phyloP scores from a whole-genome alignment of 2,113 vertebrate species.

The Synodontis membranacea region DNA sequence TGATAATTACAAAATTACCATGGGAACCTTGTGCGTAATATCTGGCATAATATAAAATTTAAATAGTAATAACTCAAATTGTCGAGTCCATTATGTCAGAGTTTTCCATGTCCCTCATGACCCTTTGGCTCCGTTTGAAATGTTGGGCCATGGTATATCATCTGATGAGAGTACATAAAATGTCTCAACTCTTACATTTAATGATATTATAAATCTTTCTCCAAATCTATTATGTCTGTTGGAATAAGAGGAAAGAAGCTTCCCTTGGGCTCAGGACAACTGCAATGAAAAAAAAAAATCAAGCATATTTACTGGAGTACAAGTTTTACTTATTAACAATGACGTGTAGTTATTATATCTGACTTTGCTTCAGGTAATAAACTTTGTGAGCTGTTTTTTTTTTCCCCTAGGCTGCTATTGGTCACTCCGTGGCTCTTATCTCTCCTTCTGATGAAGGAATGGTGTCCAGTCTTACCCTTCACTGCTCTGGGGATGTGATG shows the following conservation, averaged over 20 bases:
- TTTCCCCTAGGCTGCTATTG: conserved; percentile 40
- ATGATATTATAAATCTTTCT: conserved; percentile 13
- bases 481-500: neutral
- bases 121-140: neutral
- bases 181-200: neutral
- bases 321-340: neutral
- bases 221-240: conserved; percentile 24
- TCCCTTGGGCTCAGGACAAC: neutral
- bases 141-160: neutral
- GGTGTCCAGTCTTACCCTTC: conserved; percentile 11
- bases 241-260: conserved; percentile 29
- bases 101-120: neutral
- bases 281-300: neutral
- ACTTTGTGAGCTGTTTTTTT: conserved; percentile 11
- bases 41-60: neutral
- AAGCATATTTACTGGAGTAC: conserved; percentile 24
- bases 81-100: neutral
- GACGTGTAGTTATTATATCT: neutral
- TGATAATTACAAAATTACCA: conserved; percentile 13
- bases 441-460: conserved; percentile 13
- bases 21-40: neutral
- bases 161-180: conserved; percentile 14
- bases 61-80: neutral
- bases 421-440: conserved; percentile 16
- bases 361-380: neutral